These are phyloP conservation scores for Smittia sp. DNA, from an alignment of 2,888 invertebrate genomes.

Conservation along the genomic window DNA sequence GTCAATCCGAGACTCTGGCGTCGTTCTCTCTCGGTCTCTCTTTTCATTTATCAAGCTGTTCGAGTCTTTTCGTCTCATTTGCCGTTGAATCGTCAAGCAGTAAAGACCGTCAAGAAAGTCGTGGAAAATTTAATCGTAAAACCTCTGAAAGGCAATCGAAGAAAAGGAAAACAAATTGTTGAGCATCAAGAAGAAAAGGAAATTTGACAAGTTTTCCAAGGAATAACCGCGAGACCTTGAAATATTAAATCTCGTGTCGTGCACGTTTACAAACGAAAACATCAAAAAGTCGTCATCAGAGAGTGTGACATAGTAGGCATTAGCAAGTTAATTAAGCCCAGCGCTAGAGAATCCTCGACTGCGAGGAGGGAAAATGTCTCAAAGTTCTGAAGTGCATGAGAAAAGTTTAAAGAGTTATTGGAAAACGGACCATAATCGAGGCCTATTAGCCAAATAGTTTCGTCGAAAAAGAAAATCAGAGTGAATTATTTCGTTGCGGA, in stretches of 20 bases:
- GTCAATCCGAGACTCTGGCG: not conserved
- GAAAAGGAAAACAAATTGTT: not conserved
- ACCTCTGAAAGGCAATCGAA: not conserved
- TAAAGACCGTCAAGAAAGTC: not conserved
- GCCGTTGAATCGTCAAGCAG: not conserved
- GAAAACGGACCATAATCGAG: slow-evolving; percentile 33
- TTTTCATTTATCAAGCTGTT: slow-evolving; percentile 11
- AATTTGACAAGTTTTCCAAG: not conserved
- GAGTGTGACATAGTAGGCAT: not conserved
- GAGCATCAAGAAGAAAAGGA: not conserved
- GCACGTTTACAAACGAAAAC: slow-evolving; percentile 12
- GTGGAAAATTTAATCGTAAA: not conserved
- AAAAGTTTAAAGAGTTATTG: slow-evolving; percentile 3
- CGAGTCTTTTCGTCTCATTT: not conserved
- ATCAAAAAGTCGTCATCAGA: not conserved
- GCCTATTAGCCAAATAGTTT: slow-evolving; percentile 29
- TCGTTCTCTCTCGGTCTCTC: not conserved
- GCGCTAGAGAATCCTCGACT: not conserved
- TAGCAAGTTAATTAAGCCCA: not conserved
- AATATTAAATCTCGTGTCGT: not conserved
- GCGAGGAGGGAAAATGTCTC: slow-evolving; percentile 31
- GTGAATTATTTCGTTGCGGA: not conserved
- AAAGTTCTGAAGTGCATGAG: slow-evolving; percentile 7
- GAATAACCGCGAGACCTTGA: not conserved
- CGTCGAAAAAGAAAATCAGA: not conserved